phyloP scores from a whole-genome alignment of 1,140 invertebrate species.

The Meteorus sp. region DNA sequence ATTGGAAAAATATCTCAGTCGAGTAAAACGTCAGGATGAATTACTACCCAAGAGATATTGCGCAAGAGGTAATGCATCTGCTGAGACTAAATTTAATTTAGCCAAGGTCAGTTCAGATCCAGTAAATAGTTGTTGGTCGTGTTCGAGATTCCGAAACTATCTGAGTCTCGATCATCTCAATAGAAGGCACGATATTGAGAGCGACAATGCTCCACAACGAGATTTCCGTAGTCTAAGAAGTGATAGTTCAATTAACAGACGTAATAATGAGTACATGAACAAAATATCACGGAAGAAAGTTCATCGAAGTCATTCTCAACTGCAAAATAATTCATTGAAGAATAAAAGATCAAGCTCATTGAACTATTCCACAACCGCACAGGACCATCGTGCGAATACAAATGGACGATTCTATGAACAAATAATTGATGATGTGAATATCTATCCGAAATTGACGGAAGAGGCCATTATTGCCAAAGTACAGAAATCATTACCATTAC shows the following conservation, averaged over 20 bases:
- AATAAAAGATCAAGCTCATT: not conserved
- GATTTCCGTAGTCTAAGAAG: not conserved
- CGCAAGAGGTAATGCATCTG: conserved; percentile 35
- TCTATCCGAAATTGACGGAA: conserved; percentile 14
- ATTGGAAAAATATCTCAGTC: conserved; percentile 41
- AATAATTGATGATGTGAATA: conserved; percentile 1
- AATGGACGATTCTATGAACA: not conserved
- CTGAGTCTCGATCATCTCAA: conserved; percentile 12
- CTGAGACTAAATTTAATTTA: conserved; percentile 44
- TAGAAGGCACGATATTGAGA: not conserved
- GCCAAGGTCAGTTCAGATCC: conserved; percentile 36
- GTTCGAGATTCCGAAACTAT: conserved; percentile 5
- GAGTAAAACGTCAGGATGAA: conserved; percentile 36
- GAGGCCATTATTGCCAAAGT: conserved; percentile 16
- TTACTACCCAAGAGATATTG: conserved; percentile 37
- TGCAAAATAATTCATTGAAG: not conserved
- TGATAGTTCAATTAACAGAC: too few species aligned
- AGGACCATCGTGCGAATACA: not conserved
- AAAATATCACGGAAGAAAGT: not conserved
- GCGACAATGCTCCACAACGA: not conserved
- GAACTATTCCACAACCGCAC: not conserved
- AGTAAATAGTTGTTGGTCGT: not conserved
- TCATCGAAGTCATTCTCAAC: not conserved
- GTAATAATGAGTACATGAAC: too few species aligned
- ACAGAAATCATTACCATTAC: conserved; percentile 17